phyloP scores from a whole-genome alignment of 1,140 invertebrate genomes.

The Augochlora pura region DNA sequence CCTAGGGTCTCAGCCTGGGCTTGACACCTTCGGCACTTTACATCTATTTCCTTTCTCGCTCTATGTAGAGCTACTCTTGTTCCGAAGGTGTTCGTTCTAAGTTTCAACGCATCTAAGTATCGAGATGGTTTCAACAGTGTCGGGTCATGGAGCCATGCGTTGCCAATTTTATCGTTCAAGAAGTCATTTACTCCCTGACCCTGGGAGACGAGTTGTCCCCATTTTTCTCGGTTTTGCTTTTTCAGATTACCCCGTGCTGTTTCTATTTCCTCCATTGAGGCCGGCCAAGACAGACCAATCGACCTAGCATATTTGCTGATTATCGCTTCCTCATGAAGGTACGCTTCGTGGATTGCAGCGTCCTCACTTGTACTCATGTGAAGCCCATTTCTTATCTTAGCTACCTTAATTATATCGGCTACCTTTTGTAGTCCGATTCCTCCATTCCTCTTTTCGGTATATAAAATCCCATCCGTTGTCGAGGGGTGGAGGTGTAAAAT shows the following conservation, averaged over 20 bases:
- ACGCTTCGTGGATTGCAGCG: background rate
- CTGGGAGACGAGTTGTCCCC: background rate
- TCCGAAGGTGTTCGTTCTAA: slow-evolving; percentile 8
- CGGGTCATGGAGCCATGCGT: slow-evolving; percentile 8
- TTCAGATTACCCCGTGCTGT: background rate
- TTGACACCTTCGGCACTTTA: background rate
- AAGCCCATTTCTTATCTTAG: too few species aligned
- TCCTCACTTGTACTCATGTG: too few species aligned
- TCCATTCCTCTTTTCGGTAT: background rate
- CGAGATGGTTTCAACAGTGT: slow-evolving; percentile 1
- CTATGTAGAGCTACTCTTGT: background rate
- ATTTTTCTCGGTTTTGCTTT: background rate
- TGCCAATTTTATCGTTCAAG: background rate
- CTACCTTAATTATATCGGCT: too few species aligned
- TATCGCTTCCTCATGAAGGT: background rate
- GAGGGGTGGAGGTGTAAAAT: background rate
- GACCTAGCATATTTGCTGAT: background rate
- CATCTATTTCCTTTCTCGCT: background rate
- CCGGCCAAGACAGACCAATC: too few species aligned
- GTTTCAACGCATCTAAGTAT: background rate
- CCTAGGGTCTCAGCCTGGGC: slow-evolving; percentile 32
- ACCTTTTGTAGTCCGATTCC: too few species aligned
- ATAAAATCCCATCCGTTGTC: slow-evolving; percentile 1
- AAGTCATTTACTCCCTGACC: background rate
- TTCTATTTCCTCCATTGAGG: background rate